Conservation (phyloP, 2,888 invertebrate species). For the Hirtodrosophila confusa region DNA sequence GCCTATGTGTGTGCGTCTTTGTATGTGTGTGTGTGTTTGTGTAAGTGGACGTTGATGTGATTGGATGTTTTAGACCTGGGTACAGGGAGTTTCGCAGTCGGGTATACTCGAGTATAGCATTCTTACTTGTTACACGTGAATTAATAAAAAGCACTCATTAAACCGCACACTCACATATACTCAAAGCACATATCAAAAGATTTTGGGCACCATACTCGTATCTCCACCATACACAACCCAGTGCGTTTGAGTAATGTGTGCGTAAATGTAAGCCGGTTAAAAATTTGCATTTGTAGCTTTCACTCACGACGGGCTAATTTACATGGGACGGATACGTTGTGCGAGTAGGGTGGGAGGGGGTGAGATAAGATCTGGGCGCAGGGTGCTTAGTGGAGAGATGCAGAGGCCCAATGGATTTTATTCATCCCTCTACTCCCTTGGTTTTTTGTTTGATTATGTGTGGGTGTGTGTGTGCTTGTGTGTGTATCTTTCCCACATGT, state of each 20-base stretch:
- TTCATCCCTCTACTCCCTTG: slow-evolving; percentile 3
- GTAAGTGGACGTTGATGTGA: too few relatives aligned
- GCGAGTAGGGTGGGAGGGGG: neutral
- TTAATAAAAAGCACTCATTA: slow-evolving; percentile 70
- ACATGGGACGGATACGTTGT: slow-evolving; percentile 46
- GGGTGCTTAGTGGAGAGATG: slow-evolving; percentile 14
- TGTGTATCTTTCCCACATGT: too few relatives aligned
- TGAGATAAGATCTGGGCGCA: slow-evolving; percentile 5
- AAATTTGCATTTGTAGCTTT: slow-evolving; percentile 60
- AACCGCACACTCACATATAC: slow-evolving; percentile 11
- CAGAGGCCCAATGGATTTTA: slow-evolving; percentile 28
- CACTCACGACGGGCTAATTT: slow-evolving; percentile 59
- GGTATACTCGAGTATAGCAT: too few relatives aligned
- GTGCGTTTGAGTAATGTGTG: slow-evolving; percentile 55
- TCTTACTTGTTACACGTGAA: slow-evolving; percentile 76
- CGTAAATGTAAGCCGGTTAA: slow-evolving; percentile 65
- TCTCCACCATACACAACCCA: neutral
- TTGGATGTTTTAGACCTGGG: neutral
- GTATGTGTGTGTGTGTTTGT: too few relatives aligned
- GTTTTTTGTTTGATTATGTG: slow-evolving; percentile 1
- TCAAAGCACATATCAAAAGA: slow-evolving; percentile 9
- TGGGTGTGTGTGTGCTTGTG: neutral
- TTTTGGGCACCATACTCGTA: slow-evolving; percentile 10
- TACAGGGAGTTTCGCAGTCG: neutral
- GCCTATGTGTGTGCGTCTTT: too few relatives aligned